Evolutionary conservation across 2,797 vertebrate species (phyloP).

Genomic region (Tarsius wallacei): DNA sequence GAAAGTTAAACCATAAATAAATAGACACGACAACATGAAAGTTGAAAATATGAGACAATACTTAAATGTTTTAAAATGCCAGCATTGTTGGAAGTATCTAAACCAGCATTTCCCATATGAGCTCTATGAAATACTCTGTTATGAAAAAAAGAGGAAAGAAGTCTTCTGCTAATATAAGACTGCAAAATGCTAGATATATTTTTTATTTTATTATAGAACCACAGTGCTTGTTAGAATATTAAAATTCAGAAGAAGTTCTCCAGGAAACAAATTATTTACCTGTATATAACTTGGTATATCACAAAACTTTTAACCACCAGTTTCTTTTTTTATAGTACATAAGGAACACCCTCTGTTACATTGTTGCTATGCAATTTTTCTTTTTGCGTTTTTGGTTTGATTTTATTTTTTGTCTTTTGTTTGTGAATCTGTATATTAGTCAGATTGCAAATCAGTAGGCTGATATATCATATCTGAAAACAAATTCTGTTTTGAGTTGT

Average conservation of each 20-base stretch:
- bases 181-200: neutral
- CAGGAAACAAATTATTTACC: slow-evolving; percentile 25
- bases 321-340: neutral
- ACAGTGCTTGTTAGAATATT: neutral
- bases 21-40: neutral
- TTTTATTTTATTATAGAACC: neutral
- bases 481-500: neutral
- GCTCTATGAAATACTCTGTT: neutral
- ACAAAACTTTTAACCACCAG: neutral
- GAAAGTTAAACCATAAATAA: neutral
- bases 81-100: neutral
- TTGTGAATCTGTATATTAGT: neutral
- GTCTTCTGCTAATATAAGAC: neutral
- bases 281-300: neutral
- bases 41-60: neutral
- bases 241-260: neutral
- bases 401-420: neutral
- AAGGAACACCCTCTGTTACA: neutral
- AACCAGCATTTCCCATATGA: neutral
- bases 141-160: neutral
- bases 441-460: slow-evolving; percentile 1
- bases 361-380: neutral
- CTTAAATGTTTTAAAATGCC: neutral
- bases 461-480: neutral
- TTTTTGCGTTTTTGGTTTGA: neutral